phyloP scores from a whole-genome alignment of 2,888 invertebrate species.

The Adelphocoris suturalis region DNA sequence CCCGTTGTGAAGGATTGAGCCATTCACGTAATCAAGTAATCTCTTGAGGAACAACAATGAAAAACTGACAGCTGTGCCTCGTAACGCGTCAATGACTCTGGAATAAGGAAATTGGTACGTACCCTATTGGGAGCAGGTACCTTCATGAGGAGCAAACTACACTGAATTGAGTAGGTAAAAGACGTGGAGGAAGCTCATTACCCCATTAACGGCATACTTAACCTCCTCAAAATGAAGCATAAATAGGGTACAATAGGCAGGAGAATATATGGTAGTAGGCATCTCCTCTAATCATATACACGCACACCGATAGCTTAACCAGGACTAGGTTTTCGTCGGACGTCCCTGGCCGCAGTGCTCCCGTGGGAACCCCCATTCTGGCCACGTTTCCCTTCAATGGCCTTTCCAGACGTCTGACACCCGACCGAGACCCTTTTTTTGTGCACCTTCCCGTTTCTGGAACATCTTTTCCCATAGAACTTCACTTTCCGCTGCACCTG shows the following conservation, averaged over 20 bases:
- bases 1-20: too few relatives aligned
- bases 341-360: neutral
- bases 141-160: too few relatives aligned
- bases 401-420: slow-evolving; percentile 26
- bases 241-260: neutral
- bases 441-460: neutral
- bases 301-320: too few relatives aligned
- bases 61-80: too few relatives aligned
- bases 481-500: slow-evolving; percentile 31
- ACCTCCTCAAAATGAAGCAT: neutral
- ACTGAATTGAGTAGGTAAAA: neutral
- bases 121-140: too few relatives aligned
- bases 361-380: neutral
- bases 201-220: neutral
- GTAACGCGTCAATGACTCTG: too few relatives aligned
- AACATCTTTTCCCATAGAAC: slow-evolving; percentile 25
- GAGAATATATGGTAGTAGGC: too few relatives aligned
- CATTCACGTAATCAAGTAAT: too few relatives aligned
- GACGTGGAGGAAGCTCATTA: neutral
- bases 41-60: too few relatives aligned
- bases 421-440: slow-evolving; percentile 23
- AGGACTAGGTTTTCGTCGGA: too few relatives aligned
- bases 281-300: too few relatives aligned
- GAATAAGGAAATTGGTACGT: too few relatives aligned
- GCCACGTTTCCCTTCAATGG: slow-evolving; percentile 35